Evolutionary conservation across 2,888 invertebrate genomes (phyloP).

Genomic region (Tetheella fluctuosa): DNA sequence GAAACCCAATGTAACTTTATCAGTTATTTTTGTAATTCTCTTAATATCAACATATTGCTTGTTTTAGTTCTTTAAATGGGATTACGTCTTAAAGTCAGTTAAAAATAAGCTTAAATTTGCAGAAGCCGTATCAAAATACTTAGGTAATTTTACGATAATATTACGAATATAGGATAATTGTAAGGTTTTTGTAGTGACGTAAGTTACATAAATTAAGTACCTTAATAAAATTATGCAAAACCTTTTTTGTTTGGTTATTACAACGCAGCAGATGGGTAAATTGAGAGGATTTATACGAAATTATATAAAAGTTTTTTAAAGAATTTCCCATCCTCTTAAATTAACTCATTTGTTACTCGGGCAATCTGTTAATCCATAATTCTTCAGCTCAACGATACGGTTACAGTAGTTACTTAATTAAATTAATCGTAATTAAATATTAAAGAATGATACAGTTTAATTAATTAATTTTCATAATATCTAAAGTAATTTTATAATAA

Average conservation of each 20-base stretch:
- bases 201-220: constrained; percentile 22
- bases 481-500: constrained; percentile 16
- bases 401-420: too few relatives aligned
- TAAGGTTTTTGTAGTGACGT: constrained; percentile 24
- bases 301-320: constrained; percentile 39
- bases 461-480: constrained; percentile 1
- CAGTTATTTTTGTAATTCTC: too few relatives aligned
- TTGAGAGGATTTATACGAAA: constrained; percentile 33
- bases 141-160: background rate
- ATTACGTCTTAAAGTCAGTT: too few relatives aligned
- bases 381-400: too few relatives aligned
- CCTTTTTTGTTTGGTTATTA: constrained; percentile 32
- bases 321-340: constrained; percentile 44
- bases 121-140: background rate
- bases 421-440: too few relatives aligned
- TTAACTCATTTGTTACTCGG: constrained; percentile 55
- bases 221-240: constrained; percentile 40
- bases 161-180: background rate
- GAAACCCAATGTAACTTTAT: too few relatives aligned
- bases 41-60: too few relatives aligned
- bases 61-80: too few relatives aligned
- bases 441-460: background rate
- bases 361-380: constrained; percentile 27
- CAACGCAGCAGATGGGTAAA: constrained; percentile 33
- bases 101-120: too few relatives aligned